These are phyloP conservation scores for Struthio camelus DNA, from an alignment of 2,113 vertebrate genomes.

Conservation along the genomic window DNA sequence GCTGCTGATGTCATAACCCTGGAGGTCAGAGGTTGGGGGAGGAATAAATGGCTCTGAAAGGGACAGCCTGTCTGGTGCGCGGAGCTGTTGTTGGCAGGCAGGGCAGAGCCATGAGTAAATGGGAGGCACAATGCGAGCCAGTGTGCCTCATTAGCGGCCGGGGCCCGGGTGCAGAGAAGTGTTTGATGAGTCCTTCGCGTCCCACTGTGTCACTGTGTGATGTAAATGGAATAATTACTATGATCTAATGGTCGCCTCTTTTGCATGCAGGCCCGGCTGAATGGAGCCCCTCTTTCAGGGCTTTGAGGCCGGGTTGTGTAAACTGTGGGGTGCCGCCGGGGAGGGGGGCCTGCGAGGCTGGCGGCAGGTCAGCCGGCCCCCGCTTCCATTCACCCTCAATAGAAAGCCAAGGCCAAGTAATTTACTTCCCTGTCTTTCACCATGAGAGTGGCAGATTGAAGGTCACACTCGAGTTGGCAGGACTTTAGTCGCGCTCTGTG, in stretches of 20 bases:
- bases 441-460: constrained; percentile 81
- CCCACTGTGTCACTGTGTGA: constrained; percentile 80
- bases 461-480: constrained; percentile 77
- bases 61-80: constrained; percentile 79
- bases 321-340: constrained; percentile 78
- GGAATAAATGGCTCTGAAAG: constrained; percentile 81
- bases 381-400: constrained; percentile 71
- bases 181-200: constrained; percentile 82
- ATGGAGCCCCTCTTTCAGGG: constrained; percentile 79
- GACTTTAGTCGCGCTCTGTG: constrained; percentile 59
- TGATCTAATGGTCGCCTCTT: constrained; percentile 86
- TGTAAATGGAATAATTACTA: constrained; percentile 86
- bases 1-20: constrained; percentile 84
- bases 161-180: constrained; percentile 72
- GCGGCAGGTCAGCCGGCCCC: constrained; percentile 74
- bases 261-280: constrained; percentile 75
- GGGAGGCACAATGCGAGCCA: constrained; percentile 78
- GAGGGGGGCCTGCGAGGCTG: constrained; percentile 75
- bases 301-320: constrained; percentile 74
- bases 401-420: constrained; percentile 75
- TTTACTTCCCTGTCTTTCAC: constrained; percentile 73
- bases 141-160: constrained; percentile 81
- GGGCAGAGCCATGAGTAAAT: constrained; percentile 78
- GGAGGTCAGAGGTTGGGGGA: constrained; percentile 78
- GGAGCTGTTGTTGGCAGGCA: constrained; percentile 78